Evolutionary conservation across 2,888 invertebrate genomes (phyloP).

Genomic region (Catonia carolina): DNA sequence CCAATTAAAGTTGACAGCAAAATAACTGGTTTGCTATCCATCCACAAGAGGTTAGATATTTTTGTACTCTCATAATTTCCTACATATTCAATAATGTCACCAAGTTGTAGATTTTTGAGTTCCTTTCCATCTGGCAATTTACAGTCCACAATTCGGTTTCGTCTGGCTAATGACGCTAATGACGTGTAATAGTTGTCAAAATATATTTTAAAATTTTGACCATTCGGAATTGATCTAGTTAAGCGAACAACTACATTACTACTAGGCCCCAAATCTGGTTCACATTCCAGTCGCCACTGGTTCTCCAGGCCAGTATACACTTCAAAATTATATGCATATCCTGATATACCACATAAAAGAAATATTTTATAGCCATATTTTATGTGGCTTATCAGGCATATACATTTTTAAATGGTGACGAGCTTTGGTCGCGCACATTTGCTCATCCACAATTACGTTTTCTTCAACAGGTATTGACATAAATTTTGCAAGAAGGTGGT

Average conservation of each 20-base stretch:
- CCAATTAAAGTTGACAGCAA: slow-evolving; percentile 37
- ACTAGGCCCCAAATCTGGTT: slow-evolving; percentile 25
- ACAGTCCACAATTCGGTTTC: slow-evolving; percentile 5
- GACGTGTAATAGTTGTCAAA: slow-evolving; percentile 29
- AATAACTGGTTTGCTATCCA: slow-evolving; percentile 39
- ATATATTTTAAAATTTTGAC: slow-evolving; percentile 19
- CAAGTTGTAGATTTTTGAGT: slow-evolving; percentile 4
- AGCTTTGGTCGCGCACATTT: slow-evolving; percentile 28
- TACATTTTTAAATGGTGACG: slow-evolving; percentile 36
- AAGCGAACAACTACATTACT: slow-evolving; percentile 23
- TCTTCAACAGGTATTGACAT: not conserved
- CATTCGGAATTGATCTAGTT: slow-evolving; percentile 19
- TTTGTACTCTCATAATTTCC: slow-evolving; percentile 2
- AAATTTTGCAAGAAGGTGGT: not conserved
- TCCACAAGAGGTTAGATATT: slow-evolving; percentile 31
- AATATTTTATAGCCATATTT: slow-evolving; percentile 36
- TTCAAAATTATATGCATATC: slow-evolving; percentile 29
- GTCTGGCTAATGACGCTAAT: slow-evolving; percentile 15
- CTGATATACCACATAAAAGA: slow-evolving; percentile 24
- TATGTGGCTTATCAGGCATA: slow-evolving; percentile 40
- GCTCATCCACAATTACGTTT: slow-evolving; percentile 4
- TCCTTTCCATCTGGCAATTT: slow-evolving; percentile 10
- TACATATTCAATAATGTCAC: slow-evolving; percentile 9
- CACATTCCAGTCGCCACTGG: slow-evolving; percentile 13
- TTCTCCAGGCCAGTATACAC: slow-evolving; percentile 28